A percentile compares a stretch with the other conserved stretches of the same genome.
These are phyloP conservation scores for Noctilio leporinus DNA, from an alignment of 2,113 vertebrate species.

Conservation along the genomic window DNA sequence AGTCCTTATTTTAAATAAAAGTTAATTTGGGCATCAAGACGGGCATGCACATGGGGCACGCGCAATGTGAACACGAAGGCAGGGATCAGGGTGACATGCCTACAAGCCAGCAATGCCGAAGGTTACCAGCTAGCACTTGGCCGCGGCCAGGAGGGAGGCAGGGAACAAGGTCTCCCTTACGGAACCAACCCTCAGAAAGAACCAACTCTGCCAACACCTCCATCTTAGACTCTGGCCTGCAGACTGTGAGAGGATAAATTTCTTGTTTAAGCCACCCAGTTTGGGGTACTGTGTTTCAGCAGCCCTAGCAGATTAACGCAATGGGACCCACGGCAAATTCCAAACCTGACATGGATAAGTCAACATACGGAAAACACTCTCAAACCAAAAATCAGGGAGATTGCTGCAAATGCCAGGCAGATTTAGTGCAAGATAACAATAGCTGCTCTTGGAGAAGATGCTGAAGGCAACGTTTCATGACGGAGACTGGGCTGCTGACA, in stretches of 20 bases:
- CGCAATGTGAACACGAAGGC: background rate
- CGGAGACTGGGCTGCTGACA: background rate
- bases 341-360: background rate
- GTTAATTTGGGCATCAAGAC: background rate
- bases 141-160: background rate
- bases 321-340: background rate
- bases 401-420: background rate
- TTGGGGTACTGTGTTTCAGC: background rate
- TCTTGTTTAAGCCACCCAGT: background rate
- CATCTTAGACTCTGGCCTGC: background rate
- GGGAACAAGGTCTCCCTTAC: background rate
- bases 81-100: background rate
- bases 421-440: background rate
- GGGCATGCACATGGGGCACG: background rate
- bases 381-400: background rate
- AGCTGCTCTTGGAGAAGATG: background rate
- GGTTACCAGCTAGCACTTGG: no score
- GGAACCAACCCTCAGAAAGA: background rate
- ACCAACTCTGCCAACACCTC: background rate
- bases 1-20: background rate
- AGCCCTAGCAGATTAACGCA: background rate
- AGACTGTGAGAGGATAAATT: background rate
- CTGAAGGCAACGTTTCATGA: background rate
- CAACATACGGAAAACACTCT: background rate
- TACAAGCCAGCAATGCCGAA: background rate